phyloP scores from a whole-genome alignment of 35 echinoderm and acorn worm species.

The Strongylocentrotus purpuratus region DNA sequence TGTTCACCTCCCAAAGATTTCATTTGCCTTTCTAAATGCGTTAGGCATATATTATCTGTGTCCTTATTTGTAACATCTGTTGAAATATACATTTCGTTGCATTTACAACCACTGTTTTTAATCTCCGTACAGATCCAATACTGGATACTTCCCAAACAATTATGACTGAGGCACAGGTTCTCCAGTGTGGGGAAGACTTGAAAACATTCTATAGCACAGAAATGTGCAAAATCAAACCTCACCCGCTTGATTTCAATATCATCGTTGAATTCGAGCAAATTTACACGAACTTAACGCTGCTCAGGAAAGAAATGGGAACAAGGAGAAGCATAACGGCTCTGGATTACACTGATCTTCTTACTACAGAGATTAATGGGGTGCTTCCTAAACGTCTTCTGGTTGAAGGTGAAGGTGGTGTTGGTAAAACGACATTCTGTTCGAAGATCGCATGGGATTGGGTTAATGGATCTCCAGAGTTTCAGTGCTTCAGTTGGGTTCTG shows the following conservation, averaged over 20 bases:
- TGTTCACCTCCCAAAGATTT: too few species aligned
- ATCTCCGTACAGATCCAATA: too few species aligned
- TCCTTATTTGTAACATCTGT: too few species aligned
- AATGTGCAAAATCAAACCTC: not conserved
- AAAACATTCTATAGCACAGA: not conserved
- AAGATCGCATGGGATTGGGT: conserved; percentile 21
- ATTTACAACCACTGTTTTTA: too few species aligned
- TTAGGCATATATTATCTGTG: too few species aligned
- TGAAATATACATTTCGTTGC: too few species aligned
- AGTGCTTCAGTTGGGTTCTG: not conserved
- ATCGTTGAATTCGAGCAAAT: not conserved
- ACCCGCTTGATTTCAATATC: not conserved
- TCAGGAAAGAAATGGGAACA: not conserved
- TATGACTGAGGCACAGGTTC: not conserved
- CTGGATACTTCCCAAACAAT: not conserved
- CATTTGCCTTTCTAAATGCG: too few species aligned
- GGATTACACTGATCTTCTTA: not conserved
- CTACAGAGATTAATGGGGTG: not conserved
- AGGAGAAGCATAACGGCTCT: not conserved
- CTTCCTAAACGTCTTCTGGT: not conserved
- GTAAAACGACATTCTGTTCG: not conserved
- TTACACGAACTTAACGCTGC: not conserved
- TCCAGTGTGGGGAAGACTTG: not conserved
- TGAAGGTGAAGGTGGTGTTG: not conserved
- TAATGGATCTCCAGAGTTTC: not conserved